phyloP scores from a whole-genome alignment of 2,888 invertebrate genomes.

The Microdon myrmicae region DNA sequence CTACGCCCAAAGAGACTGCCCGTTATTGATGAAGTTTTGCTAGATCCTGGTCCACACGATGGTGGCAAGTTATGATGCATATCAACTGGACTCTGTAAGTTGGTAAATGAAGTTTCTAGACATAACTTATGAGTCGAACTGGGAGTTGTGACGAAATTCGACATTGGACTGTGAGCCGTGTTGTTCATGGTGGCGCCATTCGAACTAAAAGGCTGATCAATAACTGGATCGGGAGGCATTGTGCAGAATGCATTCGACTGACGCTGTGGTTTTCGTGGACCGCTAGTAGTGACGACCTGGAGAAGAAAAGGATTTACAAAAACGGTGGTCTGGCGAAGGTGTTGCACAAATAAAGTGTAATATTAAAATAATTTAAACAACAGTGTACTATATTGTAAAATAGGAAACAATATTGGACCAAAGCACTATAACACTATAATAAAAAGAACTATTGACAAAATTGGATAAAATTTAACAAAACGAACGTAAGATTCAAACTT shows the following conservation, averaged over 20 bases:
- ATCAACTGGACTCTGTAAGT: constrained; percentile 71
- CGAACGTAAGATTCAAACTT: too few species aligned
- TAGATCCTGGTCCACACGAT: constrained; percentile 56
- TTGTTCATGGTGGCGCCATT: constrained; percentile 61
- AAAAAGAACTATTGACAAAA: constrained; percentile 12
- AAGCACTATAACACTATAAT: constrained; percentile 29
- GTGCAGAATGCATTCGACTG: constrained; percentile 67
- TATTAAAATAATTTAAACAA: constrained; percentile 12
- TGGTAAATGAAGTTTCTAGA: constrained; percentile 81
- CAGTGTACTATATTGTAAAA: constrained; percentile 36
- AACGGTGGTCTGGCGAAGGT: background rate
- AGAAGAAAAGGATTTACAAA: constrained; percentile 50
- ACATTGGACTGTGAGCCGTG: constrained; percentile 69
- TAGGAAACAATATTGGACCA: constrained; percentile 36
- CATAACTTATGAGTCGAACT: constrained; percentile 71
- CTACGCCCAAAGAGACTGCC: constrained; percentile 65
- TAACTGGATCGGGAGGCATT: constrained; percentile 61
- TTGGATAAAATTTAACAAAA: too few species aligned
- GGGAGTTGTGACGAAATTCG: constrained; percentile 67
- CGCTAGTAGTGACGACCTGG: constrained; percentile 82
- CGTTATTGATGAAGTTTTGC: constrained; percentile 64
- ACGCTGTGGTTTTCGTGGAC: constrained; percentile 82
- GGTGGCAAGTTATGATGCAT: constrained; percentile 40
- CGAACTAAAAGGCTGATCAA: constrained; percentile 27
- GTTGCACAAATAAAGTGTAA: background rate